Evolutionary conservation across 2,113 vertebrate genomes (phyloP), one percentile per base, ranked within the genome.

Genomic region (Hylia prasina): DNA sequence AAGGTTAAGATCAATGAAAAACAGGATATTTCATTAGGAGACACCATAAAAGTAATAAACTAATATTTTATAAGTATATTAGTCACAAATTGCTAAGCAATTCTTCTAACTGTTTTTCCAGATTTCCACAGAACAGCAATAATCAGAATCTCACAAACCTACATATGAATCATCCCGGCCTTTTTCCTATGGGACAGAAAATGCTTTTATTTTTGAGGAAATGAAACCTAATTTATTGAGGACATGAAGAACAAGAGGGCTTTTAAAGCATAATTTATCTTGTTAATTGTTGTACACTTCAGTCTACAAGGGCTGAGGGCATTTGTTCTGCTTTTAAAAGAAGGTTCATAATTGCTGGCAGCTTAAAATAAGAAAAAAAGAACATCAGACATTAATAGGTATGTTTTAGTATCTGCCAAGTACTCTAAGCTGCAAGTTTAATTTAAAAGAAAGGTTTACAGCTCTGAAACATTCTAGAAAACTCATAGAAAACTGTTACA

Each of bases 271-370:
- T 51, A 79, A 71, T 96, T 96, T 66, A 64, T 77, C 85, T 93
- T 66, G 27, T 82, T 85, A 97, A 90, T 54, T 82, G 73, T 18
- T 78, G 33, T 71, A 82, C 11, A 42, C 64, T 93, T 89, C 84
- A 63, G 30, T 47, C 53, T 51, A 64, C 48, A 85, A 92, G 72
- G 61, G 66, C 70, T 88, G 39, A 65, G 86, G 71, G 83, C 48
- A 72, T 68, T 68, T 79, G 22, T 82, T 96, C 76, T 87, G 83
- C 58, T 92, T 91, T 85, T 71, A 86, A 94, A 93, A 95, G 66
- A 83, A 76, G 47, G 68, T 16, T 85, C 30, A 30, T 44, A 90
- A 82, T 40, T 3, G 0, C 37, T 53, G 35, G 33, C 35, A 48
- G 35, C 56, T 60, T 45, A 48, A 88, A 87, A 78, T 50, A 40